phyloP scores from a whole-genome alignment of 1,140 invertebrate species.

The Drosophila parvula region DNA sequence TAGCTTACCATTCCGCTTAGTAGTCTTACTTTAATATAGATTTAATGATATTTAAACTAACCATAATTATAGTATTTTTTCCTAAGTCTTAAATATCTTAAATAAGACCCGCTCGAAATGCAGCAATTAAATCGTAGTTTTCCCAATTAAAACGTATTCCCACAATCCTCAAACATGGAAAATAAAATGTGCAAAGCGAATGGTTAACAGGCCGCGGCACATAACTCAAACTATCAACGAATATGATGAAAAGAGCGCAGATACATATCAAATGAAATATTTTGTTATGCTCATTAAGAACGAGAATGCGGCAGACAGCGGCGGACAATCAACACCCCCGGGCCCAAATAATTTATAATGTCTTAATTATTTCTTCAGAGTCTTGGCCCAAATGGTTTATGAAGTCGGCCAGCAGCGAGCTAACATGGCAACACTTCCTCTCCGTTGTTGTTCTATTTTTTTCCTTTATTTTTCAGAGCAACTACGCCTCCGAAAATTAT shows the following conservation, averaged over 20 bases:
- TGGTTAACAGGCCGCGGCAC: constrained; percentile 35
- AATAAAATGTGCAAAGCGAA: constrained; percentile 16
- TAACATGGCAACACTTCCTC: constrained; percentile 79
- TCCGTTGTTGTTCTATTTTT: not conserved
- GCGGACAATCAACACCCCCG: constrained; percentile 61
- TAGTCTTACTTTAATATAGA: not conserved
- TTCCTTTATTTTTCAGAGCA: constrained; percentile 5
- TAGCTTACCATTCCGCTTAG: too few relatives aligned
- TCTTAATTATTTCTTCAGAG: constrained; percentile 75
- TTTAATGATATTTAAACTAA: not conserved
- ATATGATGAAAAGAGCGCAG: constrained; percentile 67
- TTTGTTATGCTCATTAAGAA: constrained; percentile 76
- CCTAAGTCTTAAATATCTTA: not conserved
- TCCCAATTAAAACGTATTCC: constrained; percentile 3
- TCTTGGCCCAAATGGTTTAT: constrained; percentile 68
- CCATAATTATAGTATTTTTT: not conserved
- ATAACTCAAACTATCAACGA: constrained; percentile 65
- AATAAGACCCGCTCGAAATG: not conserved
- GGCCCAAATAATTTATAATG: constrained; percentile 78
- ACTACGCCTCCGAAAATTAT: constrained; percentile 64
- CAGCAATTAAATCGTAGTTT: constrained; percentile 10
- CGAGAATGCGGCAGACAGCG: constrained; percentile 23
- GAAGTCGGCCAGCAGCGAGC: constrained; percentile 48
- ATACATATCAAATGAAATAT: constrained; percentile 73
- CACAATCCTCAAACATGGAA: constrained; percentile 1